Conservation (phyloP, 2,888 invertebrate genomes). For the Octodonta nipae region DNA sequence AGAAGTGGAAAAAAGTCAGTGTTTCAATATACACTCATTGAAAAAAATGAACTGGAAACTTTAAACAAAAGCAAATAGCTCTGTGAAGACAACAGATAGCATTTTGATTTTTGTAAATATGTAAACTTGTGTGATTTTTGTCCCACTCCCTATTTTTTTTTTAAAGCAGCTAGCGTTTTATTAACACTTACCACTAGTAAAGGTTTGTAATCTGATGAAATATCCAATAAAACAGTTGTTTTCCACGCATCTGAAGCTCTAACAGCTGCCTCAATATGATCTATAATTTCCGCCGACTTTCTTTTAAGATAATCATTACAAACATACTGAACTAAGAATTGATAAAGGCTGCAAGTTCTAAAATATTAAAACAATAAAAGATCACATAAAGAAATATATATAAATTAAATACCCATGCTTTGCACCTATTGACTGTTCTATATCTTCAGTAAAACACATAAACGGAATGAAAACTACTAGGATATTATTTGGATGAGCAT, state of each 20-base stretch:
- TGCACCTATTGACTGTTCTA: conserved; percentile 46
- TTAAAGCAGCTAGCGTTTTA: no score
- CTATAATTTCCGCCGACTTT: conserved; percentile 50
- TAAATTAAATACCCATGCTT: conserved; percentile 28
- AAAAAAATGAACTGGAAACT: no score
- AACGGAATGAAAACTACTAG: conserved; percentile 70
- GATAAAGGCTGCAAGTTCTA: conserved; percentile 62
- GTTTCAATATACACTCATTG: no score
- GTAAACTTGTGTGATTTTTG: no score
- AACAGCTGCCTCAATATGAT: conserved; percentile 56
- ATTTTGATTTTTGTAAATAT: no score
- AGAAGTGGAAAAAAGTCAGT: no score
- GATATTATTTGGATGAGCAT: conserved; percentile 59
- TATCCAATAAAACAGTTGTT: conserved; percentile 55
- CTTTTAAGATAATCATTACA: conserved; percentile 74
- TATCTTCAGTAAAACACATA: conserved; percentile 69
- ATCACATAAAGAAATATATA: no score
- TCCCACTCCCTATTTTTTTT: no score
- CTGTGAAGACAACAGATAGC: no score
- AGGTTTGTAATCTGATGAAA: conserved; percentile 52
- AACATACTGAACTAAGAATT: conserved; percentile 76
- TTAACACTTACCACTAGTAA: conserved; percentile 48
- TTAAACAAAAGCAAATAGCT: no score
- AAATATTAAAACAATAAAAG: conserved; percentile 12
- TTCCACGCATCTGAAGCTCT: conserved; percentile 70